phyloP scores from a whole-genome alignment of 2,797 vertebrate genomes.

The Argyrosomus regius region DNA sequence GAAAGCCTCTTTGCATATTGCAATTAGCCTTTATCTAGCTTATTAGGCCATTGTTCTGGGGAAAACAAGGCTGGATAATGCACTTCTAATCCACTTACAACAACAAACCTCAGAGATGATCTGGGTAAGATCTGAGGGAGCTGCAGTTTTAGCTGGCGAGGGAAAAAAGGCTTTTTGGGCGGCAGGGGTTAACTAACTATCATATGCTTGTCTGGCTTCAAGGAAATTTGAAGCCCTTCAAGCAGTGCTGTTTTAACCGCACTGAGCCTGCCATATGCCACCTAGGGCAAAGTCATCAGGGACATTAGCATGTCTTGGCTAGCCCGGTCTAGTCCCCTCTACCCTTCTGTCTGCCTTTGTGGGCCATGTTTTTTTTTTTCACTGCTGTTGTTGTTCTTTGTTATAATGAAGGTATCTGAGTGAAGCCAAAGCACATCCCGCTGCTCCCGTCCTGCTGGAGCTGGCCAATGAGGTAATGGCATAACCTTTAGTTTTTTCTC shows the following conservation, averaged over 20 bases:
- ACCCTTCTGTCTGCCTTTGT: slow-evolving; percentile 81
- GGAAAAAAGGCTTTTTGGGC: slow-evolving; percentile 77
- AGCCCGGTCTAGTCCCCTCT: slow-evolving; percentile 85
- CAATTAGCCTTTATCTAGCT: slow-evolving; percentile 82
- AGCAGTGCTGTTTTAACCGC: slow-evolving; percentile 80
- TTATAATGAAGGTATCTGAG: slow-evolving; percentile 91
- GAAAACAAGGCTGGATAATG: slow-evolving; percentile 79
- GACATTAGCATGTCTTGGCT: slow-evolving; percentile 87
- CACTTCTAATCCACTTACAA: slow-evolving; percentile 83
- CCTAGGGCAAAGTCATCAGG: slow-evolving; percentile 84
- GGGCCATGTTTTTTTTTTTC: slow-evolving; percentile 77
- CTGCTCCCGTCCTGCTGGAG: slow-evolving; percentile 91
- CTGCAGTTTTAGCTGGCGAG: slow-evolving; percentile 72
- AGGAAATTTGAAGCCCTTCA: slow-evolving; percentile 83
- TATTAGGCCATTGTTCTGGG: slow-evolving; percentile 82
- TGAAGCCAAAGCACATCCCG: slow-evolving; percentile 87
- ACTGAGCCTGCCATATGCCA: slow-evolving; percentile 84
- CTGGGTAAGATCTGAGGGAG: slow-evolving; percentile 76
- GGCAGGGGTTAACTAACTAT: slow-evolving; percentile 84
- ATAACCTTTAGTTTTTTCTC: slow-evolving; percentile 27
- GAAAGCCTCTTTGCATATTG: slow-evolving; percentile 79
- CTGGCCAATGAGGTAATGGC: slow-evolving; percentile 96
- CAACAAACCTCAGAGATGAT: slow-evolving; percentile 80
- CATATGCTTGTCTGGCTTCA: slow-evolving; percentile 81
- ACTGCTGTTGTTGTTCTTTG: slow-evolving; percentile 80